These are phyloP conservation scores for Oxygymnocypris stewartii DNA, from an alignment of 2,113 vertebrate genomes.

Conservation along the genomic window DNA sequence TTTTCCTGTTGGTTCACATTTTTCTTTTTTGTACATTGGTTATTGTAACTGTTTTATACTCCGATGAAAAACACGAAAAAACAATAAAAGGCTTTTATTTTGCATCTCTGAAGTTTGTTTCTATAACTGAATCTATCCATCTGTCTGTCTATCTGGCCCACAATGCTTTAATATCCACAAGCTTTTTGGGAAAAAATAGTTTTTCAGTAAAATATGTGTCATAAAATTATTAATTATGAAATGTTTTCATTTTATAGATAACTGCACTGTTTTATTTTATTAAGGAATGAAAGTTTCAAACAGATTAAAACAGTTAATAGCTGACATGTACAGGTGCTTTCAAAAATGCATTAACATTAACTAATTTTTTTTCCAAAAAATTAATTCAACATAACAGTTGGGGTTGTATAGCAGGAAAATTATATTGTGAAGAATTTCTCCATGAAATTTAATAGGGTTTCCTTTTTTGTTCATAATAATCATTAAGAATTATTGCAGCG, in stretches of 20 bases:
- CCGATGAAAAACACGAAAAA: slow-evolving; percentile 68
- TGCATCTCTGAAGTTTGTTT: slow-evolving; percentile 39
- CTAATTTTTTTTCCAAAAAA: too few relatives aligned
- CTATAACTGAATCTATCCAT: not conserved
- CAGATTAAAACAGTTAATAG: too few relatives aligned
- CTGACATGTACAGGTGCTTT: too few relatives aligned
- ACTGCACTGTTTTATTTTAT: too few relatives aligned
- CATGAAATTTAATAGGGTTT: not conserved
- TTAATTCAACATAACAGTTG: too few relatives aligned
- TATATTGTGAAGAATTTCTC: not conserved
- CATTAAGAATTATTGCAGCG: not conserved
- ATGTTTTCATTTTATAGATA: too few relatives aligned
- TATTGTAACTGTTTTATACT: slow-evolving; percentile 75
- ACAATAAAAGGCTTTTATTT: slow-evolving; percentile 70
- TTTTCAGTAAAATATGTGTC: too few relatives aligned
- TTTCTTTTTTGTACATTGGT: slow-evolving; percentile 71
- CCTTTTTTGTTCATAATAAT: not conserved
- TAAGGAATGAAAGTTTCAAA: too few relatives aligned
- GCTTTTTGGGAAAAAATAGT: not conserved
- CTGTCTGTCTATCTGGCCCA: not conserved
- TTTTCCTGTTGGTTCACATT: slow-evolving; percentile 58
- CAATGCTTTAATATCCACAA: not conserved
- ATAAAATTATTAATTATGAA: too few relatives aligned
- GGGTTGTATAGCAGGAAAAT: too few relatives aligned
- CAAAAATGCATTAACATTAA: too few relatives aligned